phyloP scores from a whole-genome alignment of 2,797 vertebrate species.

The Helicolenus hilgendorfi region DNA sequence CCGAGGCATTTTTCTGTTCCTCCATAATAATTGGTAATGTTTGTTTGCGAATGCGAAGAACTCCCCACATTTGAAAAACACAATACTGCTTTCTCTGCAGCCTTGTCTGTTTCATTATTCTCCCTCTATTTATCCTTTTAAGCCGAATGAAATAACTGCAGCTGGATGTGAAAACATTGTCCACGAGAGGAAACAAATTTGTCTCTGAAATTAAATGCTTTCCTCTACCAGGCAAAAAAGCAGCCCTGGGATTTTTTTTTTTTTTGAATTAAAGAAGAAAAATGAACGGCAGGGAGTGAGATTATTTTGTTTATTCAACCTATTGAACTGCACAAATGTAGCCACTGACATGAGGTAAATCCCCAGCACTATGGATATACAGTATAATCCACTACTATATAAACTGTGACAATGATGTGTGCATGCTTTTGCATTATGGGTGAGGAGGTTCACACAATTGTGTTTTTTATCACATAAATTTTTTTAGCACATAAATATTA shows the following conservation, averaged over 20 bases:
- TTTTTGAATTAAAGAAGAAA: conserved; percentile 37
- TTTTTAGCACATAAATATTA: background rate
- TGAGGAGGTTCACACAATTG: background rate
- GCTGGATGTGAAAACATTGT: conserved; percentile 78
- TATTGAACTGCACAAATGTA: conserved; percentile 29
- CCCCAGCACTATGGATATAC: background rate
- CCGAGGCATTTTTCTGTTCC: conserved; percentile 26
- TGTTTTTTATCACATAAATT: conserved; percentile 2
- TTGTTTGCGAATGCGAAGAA: conserved; percentile 54
- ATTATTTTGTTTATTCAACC: conserved; percentile 56
- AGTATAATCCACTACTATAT: conserved; percentile 14
- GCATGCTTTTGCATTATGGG: background rate
- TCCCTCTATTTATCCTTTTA: conserved; percentile 69
- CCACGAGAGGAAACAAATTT: conserved; percentile 66
- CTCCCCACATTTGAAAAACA: conserved; percentile 51
- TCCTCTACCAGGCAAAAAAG: conserved; percentile 40
- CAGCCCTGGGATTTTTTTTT: conserved; percentile 26
- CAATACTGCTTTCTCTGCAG: conserved; percentile 48
- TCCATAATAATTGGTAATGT: conserved; percentile 10
- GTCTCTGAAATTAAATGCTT: conserved; percentile 72
- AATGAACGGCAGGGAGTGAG: conserved; percentile 31
- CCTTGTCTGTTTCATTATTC: conserved; percentile 73
- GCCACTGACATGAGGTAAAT: conserved; percentile 40
- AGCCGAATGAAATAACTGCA: conserved; percentile 72
- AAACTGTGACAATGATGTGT: conserved; percentile 38